These are phyloP conservation scores for Anseranas semipalmata DNA, from an alignment of 2,113 vertebrate species.

Conservation along the genomic window DNA sequence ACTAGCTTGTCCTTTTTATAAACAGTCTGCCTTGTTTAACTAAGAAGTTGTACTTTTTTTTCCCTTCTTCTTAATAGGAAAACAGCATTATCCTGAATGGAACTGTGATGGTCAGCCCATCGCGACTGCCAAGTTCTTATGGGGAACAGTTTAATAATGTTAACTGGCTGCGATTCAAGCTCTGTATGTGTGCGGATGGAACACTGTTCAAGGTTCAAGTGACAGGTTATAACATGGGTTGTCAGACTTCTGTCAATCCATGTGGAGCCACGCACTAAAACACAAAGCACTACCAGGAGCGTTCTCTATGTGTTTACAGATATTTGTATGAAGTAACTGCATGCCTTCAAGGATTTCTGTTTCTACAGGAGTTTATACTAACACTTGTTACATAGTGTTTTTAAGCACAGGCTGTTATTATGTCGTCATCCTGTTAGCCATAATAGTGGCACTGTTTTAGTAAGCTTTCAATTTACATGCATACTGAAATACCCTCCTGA, in stretches of 20 bases:
- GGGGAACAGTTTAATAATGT: constrained; percentile 81
- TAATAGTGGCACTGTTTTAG: background rate
- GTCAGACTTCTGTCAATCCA: constrained; percentile 90
- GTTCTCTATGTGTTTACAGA: background rate
- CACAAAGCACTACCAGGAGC: background rate
- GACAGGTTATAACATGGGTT: constrained; percentile 91
- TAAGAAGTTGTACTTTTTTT: background rate
- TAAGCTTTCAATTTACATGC: background rate
- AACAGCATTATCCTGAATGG: constrained; percentile 96
- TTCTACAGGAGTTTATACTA: constrained; percentile 58
- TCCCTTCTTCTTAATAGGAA: constrained; percentile 75
- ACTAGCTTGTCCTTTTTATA: background rate
- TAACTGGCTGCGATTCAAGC: constrained; percentile 91
- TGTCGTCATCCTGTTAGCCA: background rate
- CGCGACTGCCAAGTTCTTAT: constrained; percentile 84
- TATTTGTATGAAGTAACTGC: constrained; percentile 35
- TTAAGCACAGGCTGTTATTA: background rate
- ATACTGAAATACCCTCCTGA: background rate
- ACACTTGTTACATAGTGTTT: constrained; percentile 6
- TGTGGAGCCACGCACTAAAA: constrained; percentile 82
- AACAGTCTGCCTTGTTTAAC: background rate
- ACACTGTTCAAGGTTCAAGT: constrained; percentile 94
- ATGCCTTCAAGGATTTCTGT: constrained; percentile 59
- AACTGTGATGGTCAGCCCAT: constrained; percentile 89
- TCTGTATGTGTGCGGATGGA: constrained; percentile 95